Percentiles rank a stretch among this genome's conserved stretches.
phyloP scores from a whole-genome alignment of 2,113 vertebrate species.

The Phalacrocorax brasilianus region DNA sequence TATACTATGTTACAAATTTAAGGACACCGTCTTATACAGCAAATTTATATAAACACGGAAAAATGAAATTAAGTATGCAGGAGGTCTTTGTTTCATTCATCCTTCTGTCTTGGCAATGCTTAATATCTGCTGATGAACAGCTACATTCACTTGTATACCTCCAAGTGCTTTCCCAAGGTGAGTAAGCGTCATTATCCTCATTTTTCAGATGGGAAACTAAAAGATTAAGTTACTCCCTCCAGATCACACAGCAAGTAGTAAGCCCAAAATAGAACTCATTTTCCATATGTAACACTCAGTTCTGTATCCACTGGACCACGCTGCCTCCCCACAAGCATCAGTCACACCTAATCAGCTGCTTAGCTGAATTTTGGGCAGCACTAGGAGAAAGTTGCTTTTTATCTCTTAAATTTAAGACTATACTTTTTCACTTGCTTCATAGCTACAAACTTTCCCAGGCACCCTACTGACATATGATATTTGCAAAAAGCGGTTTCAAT shows the following conservation, averaged over 20 bases:
- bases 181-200: slow-evolving; percentile 43
- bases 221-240: slow-evolving; percentile 39
- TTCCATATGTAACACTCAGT: slow-evolving; percentile 40
- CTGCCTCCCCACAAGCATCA: not conserved
- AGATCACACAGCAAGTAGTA: slow-evolving; percentile 15
- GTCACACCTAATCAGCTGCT: slow-evolving; percentile 18
- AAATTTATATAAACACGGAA: not conserved
- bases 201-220: slow-evolving; percentile 53
- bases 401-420: not conserved
- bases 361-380: not conserved
- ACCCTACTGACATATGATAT: not conserved
- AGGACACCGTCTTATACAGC: not conserved
- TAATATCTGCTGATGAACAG: not conserved
- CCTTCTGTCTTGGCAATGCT: not conserved
- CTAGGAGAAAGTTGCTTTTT: not conserved
- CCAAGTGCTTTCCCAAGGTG: slow-evolving; percentile 28
- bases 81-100: not conserved
- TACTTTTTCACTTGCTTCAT: not conserved
- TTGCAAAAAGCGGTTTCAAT: not conserved
- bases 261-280: slow-evolving; percentile 38
- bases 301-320: slow-evolving; percentile 17
- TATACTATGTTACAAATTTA: not conserved
- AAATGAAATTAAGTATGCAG: not conserved
- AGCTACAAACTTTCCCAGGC: not conserved
- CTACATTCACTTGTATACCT: not conserved